Base-by-base conservation (phyloP, 2,797 vertebrate genomes). In the Taenioides sp. region DNA sequence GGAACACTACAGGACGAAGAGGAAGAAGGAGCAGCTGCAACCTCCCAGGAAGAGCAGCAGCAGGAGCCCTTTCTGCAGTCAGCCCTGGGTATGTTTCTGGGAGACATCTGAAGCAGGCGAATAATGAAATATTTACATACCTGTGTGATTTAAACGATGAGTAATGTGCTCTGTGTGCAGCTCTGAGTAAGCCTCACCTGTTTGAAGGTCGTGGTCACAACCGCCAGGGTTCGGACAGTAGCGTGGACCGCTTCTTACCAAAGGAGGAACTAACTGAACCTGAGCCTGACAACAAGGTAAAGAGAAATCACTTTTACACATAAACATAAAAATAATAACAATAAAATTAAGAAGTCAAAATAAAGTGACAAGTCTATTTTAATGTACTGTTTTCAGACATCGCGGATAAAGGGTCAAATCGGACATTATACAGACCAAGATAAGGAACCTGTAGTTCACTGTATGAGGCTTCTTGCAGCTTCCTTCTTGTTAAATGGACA, bases 401-500 rank as follows among this genome's bases (percentile, higher is more conserved):
- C 94, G 54, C 94, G 96, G 66, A 92, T 99, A 65, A 98, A 95
- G 82, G 97, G 97, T 71, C 95, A 97, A 69, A 97, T 99, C 10
- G 97, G 98, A 61, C 95, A 96, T 84, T 95, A 96, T 0, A 94
- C 94, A 0, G 96, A 98, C 80, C 91, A 86, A 2, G 91, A 87
- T 61, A 91, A 88, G 55, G 96, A 95, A 60, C 97, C 98, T 1
- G 83, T 99, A n/a, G 92, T 97, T 71, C 96, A 99, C 76, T 99
- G 98, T 3, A 95, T 97, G 18, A 93, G 98, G 40, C 96, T 99
- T 70, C 91, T 99, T 7, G 94, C 96, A 0, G 97, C 97, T 14
- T 99, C 97, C 10, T 99, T 99, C 82, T 89, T 99, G 25, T 94
- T 99, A 47, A 97, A 95, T 0, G 97, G 98, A 58, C 92, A 95